phyloP scores from a whole-genome alignment of 1,140 invertebrate species.

The Grapholita molesta region DNA sequence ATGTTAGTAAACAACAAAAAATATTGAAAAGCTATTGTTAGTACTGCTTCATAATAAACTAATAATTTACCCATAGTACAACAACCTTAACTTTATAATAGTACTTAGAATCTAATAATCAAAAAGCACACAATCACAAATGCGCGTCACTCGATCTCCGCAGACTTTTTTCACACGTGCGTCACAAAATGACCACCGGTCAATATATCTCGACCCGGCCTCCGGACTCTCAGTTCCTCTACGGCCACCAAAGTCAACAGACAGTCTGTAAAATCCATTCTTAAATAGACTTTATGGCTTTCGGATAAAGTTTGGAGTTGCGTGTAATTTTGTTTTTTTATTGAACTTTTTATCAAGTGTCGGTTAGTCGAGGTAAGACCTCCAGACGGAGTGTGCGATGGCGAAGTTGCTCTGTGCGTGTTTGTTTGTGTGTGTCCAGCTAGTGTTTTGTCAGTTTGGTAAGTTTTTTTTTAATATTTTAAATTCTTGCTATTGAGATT shows the following conservation, averaged over 20 bases:
- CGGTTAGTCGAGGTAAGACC: background rate
- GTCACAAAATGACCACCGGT: background rate
- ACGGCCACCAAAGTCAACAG: background rate
- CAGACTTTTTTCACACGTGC: background rate
- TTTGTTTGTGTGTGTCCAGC: conserved; percentile 40
- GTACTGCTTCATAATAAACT: too few species aligned
- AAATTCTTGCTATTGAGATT: background rate
- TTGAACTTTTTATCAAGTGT: background rate
- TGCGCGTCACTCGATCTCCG: background rate
- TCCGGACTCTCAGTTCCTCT: background rate
- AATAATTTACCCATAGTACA: too few species aligned
- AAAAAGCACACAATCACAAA: background rate
- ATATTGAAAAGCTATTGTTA: too few species aligned
- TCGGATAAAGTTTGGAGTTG: background rate
- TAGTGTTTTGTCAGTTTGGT: conserved; percentile 51
- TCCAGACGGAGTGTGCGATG: conserved; percentile 26
- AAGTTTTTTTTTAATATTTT: conserved; percentile 31
- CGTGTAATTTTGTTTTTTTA: background rate
- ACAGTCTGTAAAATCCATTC: background rate
- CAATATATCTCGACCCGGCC: background rate
- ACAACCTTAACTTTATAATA: too few species aligned
- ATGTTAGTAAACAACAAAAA: too few species aligned
- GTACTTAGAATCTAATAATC: too few species aligned
- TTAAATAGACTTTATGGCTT: background rate
- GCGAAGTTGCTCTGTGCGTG: conserved; percentile 33